These are phyloP conservation scores for Alligator sinensis DNA, from an alignment of 2,113 vertebrate genomes.

Conservation along the genomic window DNA sequence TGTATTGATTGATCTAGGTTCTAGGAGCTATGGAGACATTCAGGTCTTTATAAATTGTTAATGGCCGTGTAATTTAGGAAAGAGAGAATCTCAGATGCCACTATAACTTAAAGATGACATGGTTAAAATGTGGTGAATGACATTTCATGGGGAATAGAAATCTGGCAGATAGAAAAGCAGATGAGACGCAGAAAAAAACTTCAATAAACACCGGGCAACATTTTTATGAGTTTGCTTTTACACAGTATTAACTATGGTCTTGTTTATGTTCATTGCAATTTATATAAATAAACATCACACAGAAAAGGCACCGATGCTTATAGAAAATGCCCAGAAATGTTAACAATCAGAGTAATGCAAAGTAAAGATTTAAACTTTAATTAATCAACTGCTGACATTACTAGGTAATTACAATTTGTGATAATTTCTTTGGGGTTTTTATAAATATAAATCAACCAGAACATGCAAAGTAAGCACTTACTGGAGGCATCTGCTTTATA, in stretches of 20 bases:
- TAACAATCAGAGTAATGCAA: constrained; percentile 34
- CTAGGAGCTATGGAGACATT: neutral
- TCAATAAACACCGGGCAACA: constrained; percentile 51
- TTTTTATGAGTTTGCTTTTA: constrained; percentile 62
- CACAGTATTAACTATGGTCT: constrained; percentile 61
- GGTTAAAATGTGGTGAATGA: neutral
- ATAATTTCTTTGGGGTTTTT: constrained; percentile 41
- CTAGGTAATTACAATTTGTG: constrained; percentile 58
- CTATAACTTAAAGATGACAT: neutral
- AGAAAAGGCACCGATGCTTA: constrained; percentile 21
- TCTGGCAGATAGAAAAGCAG: neutral
- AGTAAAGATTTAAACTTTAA: constrained; percentile 62
- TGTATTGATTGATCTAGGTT: neutral
- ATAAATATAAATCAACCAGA: constrained; percentile 46
- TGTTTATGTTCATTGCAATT: constrained; percentile 79
- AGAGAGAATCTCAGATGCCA: neutral
- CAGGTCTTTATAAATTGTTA: neutral
- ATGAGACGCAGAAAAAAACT: constrained; percentile 24
- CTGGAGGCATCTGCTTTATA: neutral
- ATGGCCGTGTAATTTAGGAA: neutral
- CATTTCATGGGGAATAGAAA: neutral
- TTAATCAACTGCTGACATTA: constrained; percentile 65
- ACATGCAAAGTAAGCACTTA: constrained; percentile 16
- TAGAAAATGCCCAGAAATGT: constrained; percentile 52
- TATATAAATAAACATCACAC: constrained; percentile 68